A percentile compares a stretch with the other conserved stretches of the same genome.
phyloP scores from a whole-genome alignment of 2,113 vertebrate genomes.

The Heterotis niloticus region DNA sequence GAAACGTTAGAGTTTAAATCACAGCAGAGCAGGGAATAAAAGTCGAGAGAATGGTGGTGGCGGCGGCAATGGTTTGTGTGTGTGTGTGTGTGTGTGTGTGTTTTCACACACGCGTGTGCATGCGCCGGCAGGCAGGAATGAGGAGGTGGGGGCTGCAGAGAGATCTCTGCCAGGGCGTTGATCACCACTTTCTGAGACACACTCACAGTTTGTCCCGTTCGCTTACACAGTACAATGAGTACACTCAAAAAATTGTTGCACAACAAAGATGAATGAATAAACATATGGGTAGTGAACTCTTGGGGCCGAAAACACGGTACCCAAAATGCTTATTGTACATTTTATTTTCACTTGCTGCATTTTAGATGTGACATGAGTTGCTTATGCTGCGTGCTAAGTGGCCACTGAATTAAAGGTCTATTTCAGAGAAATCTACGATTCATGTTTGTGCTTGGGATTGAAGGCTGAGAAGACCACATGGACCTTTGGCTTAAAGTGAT shows the following conservation, averaged over 20 bases:
- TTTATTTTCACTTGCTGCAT: no score
- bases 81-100: background rate
- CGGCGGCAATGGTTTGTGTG: no score
- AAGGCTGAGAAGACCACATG: background rate
- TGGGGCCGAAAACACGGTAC: background rate
- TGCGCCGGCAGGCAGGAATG: no score
- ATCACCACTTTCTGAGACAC: background rate
- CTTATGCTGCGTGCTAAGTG: no score
- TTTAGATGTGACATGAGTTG: no score
- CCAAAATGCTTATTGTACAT: no score
- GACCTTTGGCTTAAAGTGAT: no score
- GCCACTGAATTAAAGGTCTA: no score
- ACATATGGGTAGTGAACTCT: no score
- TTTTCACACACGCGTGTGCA: no score
- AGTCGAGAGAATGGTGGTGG: constrained; percentile 25
- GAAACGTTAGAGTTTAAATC: constrained; percentile 70
- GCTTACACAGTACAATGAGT: background rate
- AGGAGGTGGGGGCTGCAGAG: background rate
- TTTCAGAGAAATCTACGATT: background rate
- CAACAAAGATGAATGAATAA: background rate
- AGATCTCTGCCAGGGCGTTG: constrained; percentile 25
- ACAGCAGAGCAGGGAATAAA: constrained; percentile 50
- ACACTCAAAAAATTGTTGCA: background rate
- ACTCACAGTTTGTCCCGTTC: background rate
- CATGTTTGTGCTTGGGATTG: background rate